Evolutionary conservation across 2,113 vertebrate genomes (phyloP), one percentile per base, ranked within the genome.

Genomic region (Percopsis transmontana): DNA sequence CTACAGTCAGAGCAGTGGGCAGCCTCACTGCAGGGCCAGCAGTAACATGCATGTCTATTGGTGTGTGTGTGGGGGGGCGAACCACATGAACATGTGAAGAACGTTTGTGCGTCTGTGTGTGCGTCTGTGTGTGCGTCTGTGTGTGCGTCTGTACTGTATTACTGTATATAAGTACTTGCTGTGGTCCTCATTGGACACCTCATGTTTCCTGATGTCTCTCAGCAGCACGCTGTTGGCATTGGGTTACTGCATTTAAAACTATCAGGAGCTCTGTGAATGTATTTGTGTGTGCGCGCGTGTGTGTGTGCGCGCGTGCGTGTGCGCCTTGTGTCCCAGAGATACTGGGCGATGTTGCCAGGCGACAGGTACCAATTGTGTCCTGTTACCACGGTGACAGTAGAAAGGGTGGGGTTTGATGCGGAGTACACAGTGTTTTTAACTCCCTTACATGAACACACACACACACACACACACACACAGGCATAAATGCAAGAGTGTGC

Each of bases 301-400:
- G 9, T 20, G 42, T 62, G 19, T 54, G 33, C n/a, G 48, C 33
- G 55, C 14, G 45, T 68, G 58, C 65, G 58, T 58, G 59, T 56
- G 75, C 80, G 80, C 80, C 83, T 77, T 88, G 76, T 79, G 83
- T 86, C 83, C 81, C 69, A 76, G 83, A 87, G 84, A 88, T 88
- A 88, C 81, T 69, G 74, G 79, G 65, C 79, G 76, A 91, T 76
- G 91, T 92, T 92, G 90, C 89, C 89, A 90, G 80, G 91, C 87
- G 84, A 91, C 90, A 86, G 83, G 87, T 90, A 90, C 84, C 83
- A 88, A 90, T 88, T 90, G 88, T 90, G 83, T 87, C 82, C 69
- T 13, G 88, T 91, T 90, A 81, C 88, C 74, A 51, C 77, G 80
- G 89, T 79, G 79, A 89, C 67, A 10, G 82, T 76, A n/a, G 70